A percentile compares a stretch with the other conserved stretches of the same genome.
Conservation (phyloP, 1,140 invertebrate species). For the Pygmarrhopalites habei region DNA sequence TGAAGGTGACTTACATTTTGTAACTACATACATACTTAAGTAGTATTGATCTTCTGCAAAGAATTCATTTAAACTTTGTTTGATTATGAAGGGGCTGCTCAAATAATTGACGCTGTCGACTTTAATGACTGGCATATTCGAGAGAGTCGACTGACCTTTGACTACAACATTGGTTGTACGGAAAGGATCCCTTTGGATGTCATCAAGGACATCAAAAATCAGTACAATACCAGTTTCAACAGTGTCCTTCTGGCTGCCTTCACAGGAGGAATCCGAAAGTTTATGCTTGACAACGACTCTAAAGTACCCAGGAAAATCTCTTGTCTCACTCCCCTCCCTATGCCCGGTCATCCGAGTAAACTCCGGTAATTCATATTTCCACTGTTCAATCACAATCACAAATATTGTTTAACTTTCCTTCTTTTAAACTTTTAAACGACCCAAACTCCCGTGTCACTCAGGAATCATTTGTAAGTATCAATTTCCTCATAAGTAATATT, state of each 20-base stretch:
- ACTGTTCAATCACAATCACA: too few species aligned
- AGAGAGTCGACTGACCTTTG: slow-evolving; percentile 4
- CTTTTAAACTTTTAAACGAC: too few species aligned
- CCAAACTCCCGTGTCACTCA: too few species aligned
- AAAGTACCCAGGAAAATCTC: slow-evolving; percentile 21
- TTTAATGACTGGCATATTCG: slow-evolving; percentile 19
- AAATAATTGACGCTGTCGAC: slow-evolving; percentile 15
- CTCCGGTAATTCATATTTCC: slow-evolving; percentile 19
- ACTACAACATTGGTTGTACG: slow-evolving; percentile 8
- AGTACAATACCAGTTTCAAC: slow-evolving; percentile 18
- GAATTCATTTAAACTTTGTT: too few species aligned
- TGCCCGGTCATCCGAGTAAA: slow-evolving; percentile 30
- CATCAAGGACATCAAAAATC: slow-evolving; percentile 31
- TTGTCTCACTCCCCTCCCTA: slow-evolving; percentile 22
- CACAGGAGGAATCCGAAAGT: slow-evolving; percentile 20
- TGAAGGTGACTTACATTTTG: too few species aligned
- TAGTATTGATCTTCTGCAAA: too few species aligned
- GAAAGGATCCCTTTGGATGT: slow-evolving; percentile 11
- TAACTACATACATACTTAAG: too few species aligned
- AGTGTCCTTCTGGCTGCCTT: slow-evolving; percentile 19
- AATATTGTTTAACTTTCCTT: too few species aligned
- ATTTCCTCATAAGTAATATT: not conserved
- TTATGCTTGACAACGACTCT: slow-evolving; percentile 17
- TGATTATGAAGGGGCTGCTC: slow-evolving; percentile 1
- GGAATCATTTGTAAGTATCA: slow-evolving; percentile 21